A percentile compares a stretch with the other conserved stretches of the same genome.
Evolutionary conservation across 2,113 vertebrate species (phyloP).

Genomic region (Chascanopsetta lugubris): DNA sequence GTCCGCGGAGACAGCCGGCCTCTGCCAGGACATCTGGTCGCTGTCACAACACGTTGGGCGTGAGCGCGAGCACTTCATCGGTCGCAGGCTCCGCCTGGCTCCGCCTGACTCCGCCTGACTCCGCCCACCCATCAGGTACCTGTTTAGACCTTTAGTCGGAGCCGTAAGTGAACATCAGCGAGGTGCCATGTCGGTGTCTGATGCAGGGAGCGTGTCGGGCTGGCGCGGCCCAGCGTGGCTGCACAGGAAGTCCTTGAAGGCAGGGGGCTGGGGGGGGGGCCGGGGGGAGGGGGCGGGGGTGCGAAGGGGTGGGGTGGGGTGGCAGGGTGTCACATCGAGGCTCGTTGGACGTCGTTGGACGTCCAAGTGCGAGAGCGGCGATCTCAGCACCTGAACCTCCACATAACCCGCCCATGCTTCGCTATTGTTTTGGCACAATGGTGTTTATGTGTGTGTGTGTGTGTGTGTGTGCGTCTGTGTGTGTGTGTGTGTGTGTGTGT

Average conservation of each 20-base stretch:
- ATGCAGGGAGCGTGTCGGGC: slow-evolving; percentile 39
- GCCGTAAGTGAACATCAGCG: slow-evolving; percentile 50
- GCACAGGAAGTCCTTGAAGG: slow-evolving; percentile 50
- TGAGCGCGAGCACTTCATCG: slow-evolving; percentile 49
- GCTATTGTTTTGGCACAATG: slow-evolving; percentile 12
- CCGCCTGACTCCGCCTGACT: slow-evolving; percentile 48
- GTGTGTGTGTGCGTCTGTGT: too few species aligned
- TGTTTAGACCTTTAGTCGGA: slow-evolving; percentile 66
- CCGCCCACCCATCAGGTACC: slow-evolving; percentile 67
- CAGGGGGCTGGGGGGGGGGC: too few species aligned
- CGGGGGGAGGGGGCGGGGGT: too few species aligned
- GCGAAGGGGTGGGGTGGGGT: too few species aligned
- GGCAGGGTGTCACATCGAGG: too few species aligned
- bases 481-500: too few species aligned
- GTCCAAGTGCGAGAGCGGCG: slow-evolving; percentile 35
- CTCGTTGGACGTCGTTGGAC: too few species aligned
- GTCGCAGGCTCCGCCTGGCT: too few species aligned
- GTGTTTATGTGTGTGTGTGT: too few species aligned
- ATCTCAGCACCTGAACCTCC: slow-evolving; percentile 24
- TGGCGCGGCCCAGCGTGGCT: slow-evolving; percentile 41
- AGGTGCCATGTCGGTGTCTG: slow-evolving; percentile 51
- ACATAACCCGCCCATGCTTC: slow-evolving; percentile 11
- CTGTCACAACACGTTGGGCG: slow-evolving; percentile 59
- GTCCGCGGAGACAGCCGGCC: slow-evolving; percentile 49
- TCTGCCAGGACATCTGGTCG: slow-evolving; percentile 68